Evolutionary conservation across 1,140 invertebrate genomes (phyloP).

Genomic region (Pentalonia nigronervosa): DNA sequence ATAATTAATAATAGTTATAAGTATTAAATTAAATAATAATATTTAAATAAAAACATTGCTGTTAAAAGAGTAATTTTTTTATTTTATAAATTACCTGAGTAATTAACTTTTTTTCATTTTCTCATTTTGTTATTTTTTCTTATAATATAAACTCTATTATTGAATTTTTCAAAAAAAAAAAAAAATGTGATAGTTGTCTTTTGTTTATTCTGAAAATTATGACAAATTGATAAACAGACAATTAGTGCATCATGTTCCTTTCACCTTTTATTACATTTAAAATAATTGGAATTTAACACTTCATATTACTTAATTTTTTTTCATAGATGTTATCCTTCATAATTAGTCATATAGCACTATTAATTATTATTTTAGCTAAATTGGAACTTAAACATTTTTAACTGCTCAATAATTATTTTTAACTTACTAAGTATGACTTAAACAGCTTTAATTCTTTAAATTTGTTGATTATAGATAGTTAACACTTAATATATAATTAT

Average conservation of each 20-base stretch:
- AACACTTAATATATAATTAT: neutral
- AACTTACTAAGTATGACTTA: neutral
- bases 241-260: neutral
- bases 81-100: neutral
- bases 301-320: neutral
- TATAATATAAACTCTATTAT: neutral
- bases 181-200: neutral
- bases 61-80: neutral
- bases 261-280: neutral
- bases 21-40: conserved; percentile 16
- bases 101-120: neutral
- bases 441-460: neutral
- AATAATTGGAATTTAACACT: neutral
- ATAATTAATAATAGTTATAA: conserved; percentile 6
- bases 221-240: neutral
- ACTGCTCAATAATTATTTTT: neutral
- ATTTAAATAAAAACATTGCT: neutral
- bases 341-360: neutral
- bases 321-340: neutral
- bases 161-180: neutral
- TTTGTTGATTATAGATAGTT: neutral
- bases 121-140: neutral
- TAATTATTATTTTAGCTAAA: neutral
- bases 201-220: neutral
- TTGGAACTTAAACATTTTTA: neutral